Evolutionary conservation across 2,888 invertebrate species (phyloP).

Genomic region (Rhyacophila evoluta): DNA sequence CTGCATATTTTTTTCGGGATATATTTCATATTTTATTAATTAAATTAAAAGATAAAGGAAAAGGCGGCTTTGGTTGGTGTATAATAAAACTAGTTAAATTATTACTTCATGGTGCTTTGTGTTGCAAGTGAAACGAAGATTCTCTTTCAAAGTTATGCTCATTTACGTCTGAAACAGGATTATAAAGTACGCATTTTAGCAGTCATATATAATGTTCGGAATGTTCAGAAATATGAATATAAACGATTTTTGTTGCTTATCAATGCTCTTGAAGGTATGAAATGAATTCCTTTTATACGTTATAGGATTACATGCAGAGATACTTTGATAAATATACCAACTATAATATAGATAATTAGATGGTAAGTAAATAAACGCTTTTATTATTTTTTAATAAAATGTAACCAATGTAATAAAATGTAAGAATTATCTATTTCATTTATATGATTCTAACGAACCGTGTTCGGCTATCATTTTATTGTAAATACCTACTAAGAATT

Average conservation of each 20-base stretch:
- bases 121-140: conserved; percentile 1
- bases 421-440: too few species aligned
- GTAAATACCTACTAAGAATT: too few species aligned
- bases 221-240: background rate
- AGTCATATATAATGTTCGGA: background rate
- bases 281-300: background rate
- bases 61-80: background rate
- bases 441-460: too few species aligned
- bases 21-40: background rate
- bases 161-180: conserved; percentile 52
- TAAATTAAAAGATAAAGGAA: background rate
- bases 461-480: too few species aligned
- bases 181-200: conserved; percentile 50
- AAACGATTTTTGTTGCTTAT: background rate
- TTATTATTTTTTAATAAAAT: too few species aligned
- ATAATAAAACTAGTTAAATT: conserved; percentile 50
- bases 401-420: too few species aligned
- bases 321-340: too few species aligned
- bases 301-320: background rate
- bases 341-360: too few species aligned
- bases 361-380: too few species aligned
- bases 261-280: background rate
- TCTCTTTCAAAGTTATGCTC: background rate
- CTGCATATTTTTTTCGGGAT: background rate
- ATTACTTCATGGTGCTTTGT: conserved; percentile 38